Percentiles rank a stretch among this genome's conserved stretches.
Conservation (phyloP, 2,888 invertebrate genomes). For the Acronicta alni region DNA sequence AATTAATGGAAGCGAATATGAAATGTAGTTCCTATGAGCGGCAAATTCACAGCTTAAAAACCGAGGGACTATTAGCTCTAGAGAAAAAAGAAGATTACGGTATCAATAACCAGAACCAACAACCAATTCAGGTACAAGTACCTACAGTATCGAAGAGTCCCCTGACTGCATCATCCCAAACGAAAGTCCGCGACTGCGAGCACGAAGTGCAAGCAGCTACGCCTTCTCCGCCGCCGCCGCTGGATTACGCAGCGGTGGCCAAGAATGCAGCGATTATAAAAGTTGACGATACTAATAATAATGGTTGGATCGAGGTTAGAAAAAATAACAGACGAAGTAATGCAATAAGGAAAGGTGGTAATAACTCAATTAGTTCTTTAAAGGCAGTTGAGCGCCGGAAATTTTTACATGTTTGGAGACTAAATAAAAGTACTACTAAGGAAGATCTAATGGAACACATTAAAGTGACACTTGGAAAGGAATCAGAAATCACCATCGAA, state of each 20-base stretch:
- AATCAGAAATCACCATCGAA: constrained; percentile 7
- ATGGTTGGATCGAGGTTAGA: constrained; percentile 12
- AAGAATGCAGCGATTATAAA: constrained; percentile 10
- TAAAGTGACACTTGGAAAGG: constrained; percentile 1
- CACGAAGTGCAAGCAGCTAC: not conserved
- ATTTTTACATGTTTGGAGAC: constrained; percentile 8
- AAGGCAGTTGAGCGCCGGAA: constrained; percentile 8
- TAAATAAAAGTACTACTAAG: constrained; percentile 11
- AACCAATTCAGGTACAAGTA: constrained; percentile 1
- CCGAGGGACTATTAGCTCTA: not conserved
- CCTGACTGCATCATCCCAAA: not conserved
- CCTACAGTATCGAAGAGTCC: not conserved
- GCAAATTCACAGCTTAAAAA: constrained; percentile 5
- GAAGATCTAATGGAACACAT: constrained; percentile 4
- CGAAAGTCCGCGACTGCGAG: not conserved
- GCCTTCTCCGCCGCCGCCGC: not conserved
- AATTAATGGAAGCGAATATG: constrained; percentile 9
- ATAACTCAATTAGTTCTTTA: constrained; percentile 9
- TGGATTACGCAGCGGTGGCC: constrained; percentile 19
- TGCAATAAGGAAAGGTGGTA: constrained; percentile 15
- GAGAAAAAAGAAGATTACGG: not conserved
- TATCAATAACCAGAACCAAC: not conserved
- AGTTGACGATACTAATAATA: not conserved
- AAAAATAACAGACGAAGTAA: constrained; percentile 9
- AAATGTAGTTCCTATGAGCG: constrained; percentile 13